Evolutionary conservation across 2,113 vertebrate genomes (phyloP).

Genomic region (Lichenostomus cassidix): DNA sequence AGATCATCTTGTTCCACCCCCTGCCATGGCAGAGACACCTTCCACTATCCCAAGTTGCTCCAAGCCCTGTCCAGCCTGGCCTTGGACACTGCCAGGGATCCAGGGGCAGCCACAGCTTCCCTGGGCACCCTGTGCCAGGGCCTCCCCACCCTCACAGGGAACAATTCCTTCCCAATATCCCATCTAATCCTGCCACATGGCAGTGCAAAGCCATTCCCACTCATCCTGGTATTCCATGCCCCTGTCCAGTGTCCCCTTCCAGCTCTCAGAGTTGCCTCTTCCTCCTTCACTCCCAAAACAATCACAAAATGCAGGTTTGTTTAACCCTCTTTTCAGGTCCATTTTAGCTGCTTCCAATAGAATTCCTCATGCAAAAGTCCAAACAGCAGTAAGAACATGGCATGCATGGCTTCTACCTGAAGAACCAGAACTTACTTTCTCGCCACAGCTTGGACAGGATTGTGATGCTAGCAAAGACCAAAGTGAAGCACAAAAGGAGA

Average conservation of each 20-base stretch:
- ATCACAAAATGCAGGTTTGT: background rate
- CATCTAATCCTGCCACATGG: background rate
- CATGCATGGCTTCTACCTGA: background rate
- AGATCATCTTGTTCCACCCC: accelerated
- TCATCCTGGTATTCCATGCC: accelerated
- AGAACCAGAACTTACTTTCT: background rate
- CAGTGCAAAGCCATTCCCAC: background rate
- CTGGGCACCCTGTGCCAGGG: background rate
- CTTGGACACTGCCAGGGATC: background rate
- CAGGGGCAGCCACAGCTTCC: background rate
- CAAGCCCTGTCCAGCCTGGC: accelerated
- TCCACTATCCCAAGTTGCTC: accelerated
- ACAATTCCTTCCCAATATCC: accelerated
- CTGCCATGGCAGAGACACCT: background rate
- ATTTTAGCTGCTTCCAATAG: background rate
- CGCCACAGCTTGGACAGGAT: background rate
- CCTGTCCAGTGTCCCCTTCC: background rate
- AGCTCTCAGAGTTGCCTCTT: background rate
- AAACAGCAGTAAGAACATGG: background rate
- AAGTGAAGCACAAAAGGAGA: background rate
- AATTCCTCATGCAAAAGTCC: background rate
- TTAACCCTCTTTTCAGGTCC: background rate
- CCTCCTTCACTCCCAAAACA: background rate
- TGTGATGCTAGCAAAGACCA: background rate
- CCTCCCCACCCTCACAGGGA: accelerated